A percentile compares a stretch with the other conserved stretches of the same genome.
Conservation (phyloP, 2,888 invertebrate species). For the Tenthredo distinguenda region DNA sequence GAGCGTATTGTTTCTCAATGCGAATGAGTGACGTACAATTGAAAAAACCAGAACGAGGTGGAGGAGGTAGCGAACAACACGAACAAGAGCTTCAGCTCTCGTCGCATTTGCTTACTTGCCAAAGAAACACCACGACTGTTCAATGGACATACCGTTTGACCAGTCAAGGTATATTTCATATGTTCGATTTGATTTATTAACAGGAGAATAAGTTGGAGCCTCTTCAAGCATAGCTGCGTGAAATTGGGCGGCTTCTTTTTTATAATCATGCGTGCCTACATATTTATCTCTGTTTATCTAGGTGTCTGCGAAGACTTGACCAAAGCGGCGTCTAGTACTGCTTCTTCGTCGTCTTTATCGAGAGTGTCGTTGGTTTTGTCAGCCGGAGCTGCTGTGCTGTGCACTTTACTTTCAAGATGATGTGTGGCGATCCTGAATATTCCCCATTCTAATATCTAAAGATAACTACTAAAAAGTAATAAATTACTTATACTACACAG, state of each 20-base stretch:
- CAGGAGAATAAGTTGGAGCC: background rate
- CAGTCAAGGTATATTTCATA: conserved; percentile 70
- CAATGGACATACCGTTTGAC: conserved; percentile 72
- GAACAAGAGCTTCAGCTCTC: conserved; percentile 72
- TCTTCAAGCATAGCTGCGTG: background rate
- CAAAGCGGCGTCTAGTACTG: conserved; percentile 73
- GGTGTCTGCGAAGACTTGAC: conserved; percentile 75
- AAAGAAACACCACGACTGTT: conserved; percentile 66
- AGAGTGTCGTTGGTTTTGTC: conserved; percentile 68
- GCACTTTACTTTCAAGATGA: conserved; percentile 73
- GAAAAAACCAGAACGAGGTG: conserved; percentile 65
- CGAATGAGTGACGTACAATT: conserved; percentile 64
- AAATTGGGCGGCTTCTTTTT: background rate
- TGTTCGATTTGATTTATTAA: conserved; percentile 9
- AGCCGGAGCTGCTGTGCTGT: conserved; percentile 64
- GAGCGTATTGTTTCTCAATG: conserved; percentile 75
- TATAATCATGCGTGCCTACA: background rate
- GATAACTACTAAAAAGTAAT: conserved; percentile 24
- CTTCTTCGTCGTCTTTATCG: conserved; percentile 70
- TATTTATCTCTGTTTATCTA: conserved; percentile 54
- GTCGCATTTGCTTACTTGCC: conserved; percentile 70
- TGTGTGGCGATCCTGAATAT: conserved; percentile 63
- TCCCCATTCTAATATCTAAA: conserved; percentile 9
- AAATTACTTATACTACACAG: conserved; percentile 19
- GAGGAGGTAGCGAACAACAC: conserved; percentile 63